Base-by-base conservation (phyloP, 2,113 vertebrate species). In the Scartelaos histophorus region DNA sequence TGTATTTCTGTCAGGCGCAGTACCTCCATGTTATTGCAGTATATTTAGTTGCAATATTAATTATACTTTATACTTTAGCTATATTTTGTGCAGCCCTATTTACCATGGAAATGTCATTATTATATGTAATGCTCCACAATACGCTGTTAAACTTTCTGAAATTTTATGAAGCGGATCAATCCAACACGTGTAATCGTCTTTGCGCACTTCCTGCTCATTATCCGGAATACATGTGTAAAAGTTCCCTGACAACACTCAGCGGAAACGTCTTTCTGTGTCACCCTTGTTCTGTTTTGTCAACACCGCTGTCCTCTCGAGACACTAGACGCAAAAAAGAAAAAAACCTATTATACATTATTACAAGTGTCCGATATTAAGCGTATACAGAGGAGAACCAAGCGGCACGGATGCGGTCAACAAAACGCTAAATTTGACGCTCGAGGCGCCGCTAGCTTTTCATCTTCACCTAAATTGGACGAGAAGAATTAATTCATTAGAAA, bases 391-490 rank as follows among this genome's bases (percentile, higher is more conserved):
- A 66, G 74, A 69, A 82, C 85, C 78, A 69, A 85, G 24, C 45
- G 29, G 76, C 56, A 51, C 67, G 16, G 78, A 70, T 73, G 74
- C 21, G 85, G 90, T 91, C 87, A 91, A 88, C 88, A 90, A 82
- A 83, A 88, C 86, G 82, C 87, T 85, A 82, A 84, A 89, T 90
- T 87, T 89, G 81, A 86, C 62, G 81, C 87, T 84, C 2, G 69
- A 79, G 80, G 84, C 81, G 35, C 78, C 81, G 85, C 84, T 80
- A 80, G 83, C 87, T 89, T 89, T 91, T 89, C 88, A 90, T 89
- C 88, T 89, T 82, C 79, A 76, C 76, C 87, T 90, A 91, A 90
- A 90, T 92, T 90, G 89, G 88, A 88, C 84, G 89, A 88, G 87
- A 89, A 88, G 88, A 90, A 90, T 90, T 88, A 88, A 92, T 90